A percentile compares a stretch with the other conserved stretches of the same genome.
Evolutionary conservation across 2,797 vertebrate genomes (phyloP).

Genomic region (Crax fasciolata): DNA sequence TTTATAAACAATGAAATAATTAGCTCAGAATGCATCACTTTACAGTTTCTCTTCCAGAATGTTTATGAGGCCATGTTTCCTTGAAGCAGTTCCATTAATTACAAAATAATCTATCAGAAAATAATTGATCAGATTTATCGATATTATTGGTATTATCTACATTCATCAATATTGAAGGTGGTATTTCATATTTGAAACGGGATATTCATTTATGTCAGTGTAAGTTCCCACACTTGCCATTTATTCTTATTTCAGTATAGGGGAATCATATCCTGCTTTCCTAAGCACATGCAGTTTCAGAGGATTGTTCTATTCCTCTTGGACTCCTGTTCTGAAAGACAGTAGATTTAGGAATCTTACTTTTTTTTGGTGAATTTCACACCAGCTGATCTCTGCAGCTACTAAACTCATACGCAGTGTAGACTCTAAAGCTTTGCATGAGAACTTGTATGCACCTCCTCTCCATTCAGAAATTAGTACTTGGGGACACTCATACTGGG

Average conservation of each 20-base stretch:
- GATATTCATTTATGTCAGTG: background rate
- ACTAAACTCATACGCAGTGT: background rate
- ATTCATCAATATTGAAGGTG: background rate
- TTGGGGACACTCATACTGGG: fast-evolving
- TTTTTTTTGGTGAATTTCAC: background rate
- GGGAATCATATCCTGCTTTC: background rate
- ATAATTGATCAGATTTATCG: background rate
- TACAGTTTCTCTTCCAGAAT: background rate
- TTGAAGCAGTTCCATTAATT: background rate
- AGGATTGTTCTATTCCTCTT: background rate
- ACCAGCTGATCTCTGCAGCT: background rate
- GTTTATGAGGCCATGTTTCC: background rate
- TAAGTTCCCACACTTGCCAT: background rate
- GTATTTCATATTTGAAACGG: background rate
- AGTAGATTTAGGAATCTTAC: background rate
- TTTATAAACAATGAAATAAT: background rate
- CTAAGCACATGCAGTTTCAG: background rate
- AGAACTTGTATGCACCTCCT: background rate
- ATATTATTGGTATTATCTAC: background rate
- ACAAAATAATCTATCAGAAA: background rate
- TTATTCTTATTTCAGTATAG: background rate
- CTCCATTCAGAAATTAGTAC: background rate
- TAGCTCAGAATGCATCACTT: background rate
- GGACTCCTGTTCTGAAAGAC: background rate
- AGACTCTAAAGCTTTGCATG: background rate